phyloP scores from a whole-genome alignment of 2,888 invertebrate species.

The Spisula subtruncata region DNA sequence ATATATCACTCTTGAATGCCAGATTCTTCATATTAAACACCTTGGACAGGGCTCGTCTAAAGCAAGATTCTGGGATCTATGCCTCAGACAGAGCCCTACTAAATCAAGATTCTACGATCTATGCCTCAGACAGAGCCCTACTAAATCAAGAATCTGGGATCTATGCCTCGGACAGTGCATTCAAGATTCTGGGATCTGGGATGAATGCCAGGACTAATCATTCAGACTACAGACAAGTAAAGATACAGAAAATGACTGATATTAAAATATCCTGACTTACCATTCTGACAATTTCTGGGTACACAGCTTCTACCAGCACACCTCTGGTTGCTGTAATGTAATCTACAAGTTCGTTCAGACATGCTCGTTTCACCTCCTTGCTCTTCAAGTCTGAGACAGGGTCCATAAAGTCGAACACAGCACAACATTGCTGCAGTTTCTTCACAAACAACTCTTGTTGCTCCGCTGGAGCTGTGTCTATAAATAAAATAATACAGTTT shows the following conservation, averaged over 20 bases:
- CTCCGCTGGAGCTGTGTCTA: conserved; percentile 92
- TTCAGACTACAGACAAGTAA: neutral
- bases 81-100: no score
- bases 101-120: no score
- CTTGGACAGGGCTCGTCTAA: no score
- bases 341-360: conserved; percentile 98
- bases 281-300: conserved; percentile 99
- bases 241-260: neutral
- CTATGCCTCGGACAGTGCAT: no score
- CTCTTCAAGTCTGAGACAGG: conserved; percentile 99
- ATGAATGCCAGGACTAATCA: no score
- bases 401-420: conserved; percentile 99
- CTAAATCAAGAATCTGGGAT: no score
- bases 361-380: conserved; percentile 99
- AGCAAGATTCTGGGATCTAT: no score
- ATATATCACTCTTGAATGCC: no score
- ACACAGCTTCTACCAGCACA: conserved; percentile 98
- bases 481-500: conserved; percentile 47
- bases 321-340: conserved; percentile 96
- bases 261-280: conserved; percentile 90
- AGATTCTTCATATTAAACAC: no score
- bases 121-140: no score
- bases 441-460: conserved; percentile 98
- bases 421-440: conserved; percentile 99
- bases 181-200: no score